A percentile compares a stretch with the other conserved stretches of the same genome.
phyloP scores from a whole-genome alignment of 2,888 invertebrate genomes.

The Lasioglossum morio region DNA sequence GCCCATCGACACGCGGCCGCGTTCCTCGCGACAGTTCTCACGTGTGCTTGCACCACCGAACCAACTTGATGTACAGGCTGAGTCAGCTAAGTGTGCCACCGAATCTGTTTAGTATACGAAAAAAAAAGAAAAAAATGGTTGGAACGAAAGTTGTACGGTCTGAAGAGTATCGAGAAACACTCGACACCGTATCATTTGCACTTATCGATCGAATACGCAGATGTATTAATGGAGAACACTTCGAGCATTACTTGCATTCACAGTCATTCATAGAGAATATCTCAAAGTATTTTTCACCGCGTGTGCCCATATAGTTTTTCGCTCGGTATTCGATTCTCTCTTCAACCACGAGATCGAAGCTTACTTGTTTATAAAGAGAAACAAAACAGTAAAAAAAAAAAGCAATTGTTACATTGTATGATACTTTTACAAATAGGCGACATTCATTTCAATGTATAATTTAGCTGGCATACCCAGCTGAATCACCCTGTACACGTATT shows the following conservation, averaged over 20 bases:
- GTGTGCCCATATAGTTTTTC: not conserved
- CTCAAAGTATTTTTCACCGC: not conserved
- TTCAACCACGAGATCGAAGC: no score
- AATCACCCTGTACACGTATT: not conserved
- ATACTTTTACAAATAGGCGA: not conserved
- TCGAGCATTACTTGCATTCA: not conserved
- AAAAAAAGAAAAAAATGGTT: not conserved
- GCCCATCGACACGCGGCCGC: slow-evolving; percentile 14
- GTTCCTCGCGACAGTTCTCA: not conserved
- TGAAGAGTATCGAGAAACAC: not conserved
- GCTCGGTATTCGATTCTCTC: no score
- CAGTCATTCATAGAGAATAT: not conserved
- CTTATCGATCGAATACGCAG: not conserved
- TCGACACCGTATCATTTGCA: not conserved
- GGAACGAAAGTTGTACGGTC: not conserved
- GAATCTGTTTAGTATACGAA: not conserved
- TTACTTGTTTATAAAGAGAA: no score
- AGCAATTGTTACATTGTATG: not conserved
- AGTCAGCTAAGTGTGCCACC: not conserved
- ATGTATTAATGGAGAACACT: not conserved
- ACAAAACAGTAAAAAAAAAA: no score
- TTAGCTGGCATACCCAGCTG: not conserved
- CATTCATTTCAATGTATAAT: not conserved
- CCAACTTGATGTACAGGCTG: not conserved
- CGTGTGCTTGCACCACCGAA: not conserved